These are phyloP conservation scores for Malacoctenus gilli DNA, from an alignment of 2,797 vertebrate genomes.

Conservation along the genomic window DNA sequence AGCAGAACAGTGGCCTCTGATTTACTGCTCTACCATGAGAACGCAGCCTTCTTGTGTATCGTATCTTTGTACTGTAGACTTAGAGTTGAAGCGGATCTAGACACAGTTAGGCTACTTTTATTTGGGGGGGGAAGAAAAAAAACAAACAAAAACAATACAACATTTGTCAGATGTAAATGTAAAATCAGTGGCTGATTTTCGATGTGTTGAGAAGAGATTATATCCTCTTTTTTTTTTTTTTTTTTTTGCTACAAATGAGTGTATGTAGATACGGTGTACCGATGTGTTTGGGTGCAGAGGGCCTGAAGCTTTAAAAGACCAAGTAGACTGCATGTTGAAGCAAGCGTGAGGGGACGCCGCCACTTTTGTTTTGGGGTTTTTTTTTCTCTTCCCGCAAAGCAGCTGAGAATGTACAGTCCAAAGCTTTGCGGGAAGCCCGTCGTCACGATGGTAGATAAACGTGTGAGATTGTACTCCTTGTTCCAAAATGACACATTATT, in stretches of 20 bases:
- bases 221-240: too few species aligned
- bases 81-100: constrained; percentile 73
- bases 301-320: constrained; percentile 69
- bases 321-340: constrained; percentile 62
- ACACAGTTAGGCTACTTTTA: constrained; percentile 71
- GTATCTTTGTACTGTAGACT: constrained; percentile 77
- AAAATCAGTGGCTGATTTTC: constrained; percentile 72
- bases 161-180: constrained; percentile 68
- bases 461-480: constrained; percentile 76
- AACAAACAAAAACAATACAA: constrained; percentile 22
- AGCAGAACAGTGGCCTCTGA: constrained; percentile 67
- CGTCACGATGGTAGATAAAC: constrained; percentile 67
- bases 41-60: constrained; percentile 70
- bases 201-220: constrained; percentile 68
- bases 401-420: constrained; percentile 74
- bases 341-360: constrained; percentile 49
- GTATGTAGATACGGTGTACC: constrained; percentile 62
- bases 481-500: constrained; percentile 69
- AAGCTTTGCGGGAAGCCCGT: constrained; percentile 61
- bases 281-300: constrained; percentile 45
- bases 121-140: constrained; percentile 9
- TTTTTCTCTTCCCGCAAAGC: constrained; percentile 55
- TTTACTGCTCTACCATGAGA: constrained; percentile 59
- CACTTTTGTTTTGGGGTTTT: too few species aligned
- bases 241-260: constrained; percentile 50